Conservation (phyloP, 2,113 vertebrate genomes). For the Bucco capensis region DNA sequence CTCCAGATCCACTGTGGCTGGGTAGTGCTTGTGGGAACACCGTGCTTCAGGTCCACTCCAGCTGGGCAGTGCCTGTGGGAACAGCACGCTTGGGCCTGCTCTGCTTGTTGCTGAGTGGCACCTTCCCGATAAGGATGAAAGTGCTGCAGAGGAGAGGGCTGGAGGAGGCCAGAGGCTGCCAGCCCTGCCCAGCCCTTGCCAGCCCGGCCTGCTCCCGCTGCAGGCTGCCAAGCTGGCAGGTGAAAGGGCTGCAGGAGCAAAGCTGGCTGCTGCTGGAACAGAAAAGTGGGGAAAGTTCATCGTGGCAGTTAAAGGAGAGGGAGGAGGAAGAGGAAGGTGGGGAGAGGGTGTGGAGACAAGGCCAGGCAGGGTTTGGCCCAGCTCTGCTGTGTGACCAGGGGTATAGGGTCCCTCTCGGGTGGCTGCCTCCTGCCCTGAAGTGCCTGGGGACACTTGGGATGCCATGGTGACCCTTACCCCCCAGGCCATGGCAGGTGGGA, state of each 20-base stretch:
- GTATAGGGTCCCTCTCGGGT: rapidly evolving
- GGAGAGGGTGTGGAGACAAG: background rate
- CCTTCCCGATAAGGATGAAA: background rate
- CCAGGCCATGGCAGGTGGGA: background rate
- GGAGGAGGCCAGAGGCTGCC: background rate
- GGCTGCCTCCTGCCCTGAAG: background rate
- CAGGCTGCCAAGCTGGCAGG: background rate
- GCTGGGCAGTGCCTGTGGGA: background rate
- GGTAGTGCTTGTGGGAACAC: background rate
- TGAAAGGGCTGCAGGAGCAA: background rate
- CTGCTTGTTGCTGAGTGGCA: background rate
- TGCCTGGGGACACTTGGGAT: background rate
- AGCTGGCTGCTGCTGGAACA: background rate
- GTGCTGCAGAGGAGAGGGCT: background rate
- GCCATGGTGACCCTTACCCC: background rate
- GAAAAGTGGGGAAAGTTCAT: background rate
- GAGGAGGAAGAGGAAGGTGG: background rate
- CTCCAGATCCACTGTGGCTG: background rate
- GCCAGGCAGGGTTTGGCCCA: background rate
- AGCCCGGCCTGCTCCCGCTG: background rate
- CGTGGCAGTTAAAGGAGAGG: rapidly evolving
- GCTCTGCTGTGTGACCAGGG: background rate
- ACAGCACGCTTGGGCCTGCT: background rate
- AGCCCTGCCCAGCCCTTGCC: background rate
- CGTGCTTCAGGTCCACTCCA: background rate